These are phyloP conservation scores for Leucoptera coffeella DNA, from an alignment of 2,888 invertebrate genomes.

Conservation along the genomic window DNA sequence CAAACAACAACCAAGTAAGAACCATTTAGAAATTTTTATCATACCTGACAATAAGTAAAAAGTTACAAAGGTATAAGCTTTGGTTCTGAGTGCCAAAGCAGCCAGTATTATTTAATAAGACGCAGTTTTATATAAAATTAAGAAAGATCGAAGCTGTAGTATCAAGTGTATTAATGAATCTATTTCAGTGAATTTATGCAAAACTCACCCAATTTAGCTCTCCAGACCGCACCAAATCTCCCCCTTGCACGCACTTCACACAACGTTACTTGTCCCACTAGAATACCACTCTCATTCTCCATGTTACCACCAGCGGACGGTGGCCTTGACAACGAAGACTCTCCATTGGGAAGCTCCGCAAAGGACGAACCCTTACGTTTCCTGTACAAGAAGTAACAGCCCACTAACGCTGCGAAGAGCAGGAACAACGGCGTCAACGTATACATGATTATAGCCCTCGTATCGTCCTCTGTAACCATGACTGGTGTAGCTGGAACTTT, in stretches of 20 bases:
- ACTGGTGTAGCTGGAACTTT: slow-evolving; percentile 19
- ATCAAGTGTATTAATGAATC: too few species aligned
- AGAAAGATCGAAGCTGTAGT: too few species aligned
- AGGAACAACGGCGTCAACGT: slow-evolving; percentile 43
- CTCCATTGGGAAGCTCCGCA: slow-evolving; percentile 75
- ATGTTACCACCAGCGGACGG: slow-evolving; percentile 64
- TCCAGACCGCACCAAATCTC: slow-evolving; percentile 93
- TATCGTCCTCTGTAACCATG: slow-evolving; percentile 25
- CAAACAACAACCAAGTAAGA: too few species aligned
- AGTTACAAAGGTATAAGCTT: too few species aligned
- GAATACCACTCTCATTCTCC: slow-evolving; percentile 29
- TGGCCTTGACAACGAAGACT: slow-evolving; percentile 65
- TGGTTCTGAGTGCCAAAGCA: too few species aligned
- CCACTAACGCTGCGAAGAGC: slow-evolving; percentile 28
- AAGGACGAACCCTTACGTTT: slow-evolving; percentile 66
- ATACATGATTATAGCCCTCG: slow-evolving; percentile 32
- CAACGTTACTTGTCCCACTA: slow-evolving; percentile 61
- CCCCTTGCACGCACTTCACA: slow-evolving; percentile 89
- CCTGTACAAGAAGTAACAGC: slow-evolving; percentile 59
- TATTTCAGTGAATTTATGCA: too few species aligned
- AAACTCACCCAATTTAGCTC: slow-evolving; percentile 80
- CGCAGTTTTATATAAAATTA: too few species aligned
- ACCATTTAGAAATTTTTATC: too few species aligned
- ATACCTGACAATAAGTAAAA: too few species aligned
- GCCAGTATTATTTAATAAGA: too few species aligned